Base-by-base conservation (phyloP, 2,113 vertebrate genomes). In the Boulengeromyrus knoepffleri region DNA sequence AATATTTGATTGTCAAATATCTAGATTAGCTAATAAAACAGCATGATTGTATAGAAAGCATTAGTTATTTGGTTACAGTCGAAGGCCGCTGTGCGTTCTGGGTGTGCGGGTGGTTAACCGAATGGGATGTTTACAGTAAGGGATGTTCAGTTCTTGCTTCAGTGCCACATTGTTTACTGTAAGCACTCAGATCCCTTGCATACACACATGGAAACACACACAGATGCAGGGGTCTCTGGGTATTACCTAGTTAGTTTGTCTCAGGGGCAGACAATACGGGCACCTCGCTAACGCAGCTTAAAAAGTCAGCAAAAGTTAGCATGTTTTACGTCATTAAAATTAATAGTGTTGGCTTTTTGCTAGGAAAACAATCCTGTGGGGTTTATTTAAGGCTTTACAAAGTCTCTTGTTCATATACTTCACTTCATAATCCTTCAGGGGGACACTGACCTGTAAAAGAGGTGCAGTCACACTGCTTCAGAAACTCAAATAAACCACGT, bases 91-190 rank as follows among this genome's bases (percentile, higher is more conserved):
- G 49, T n/a, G 70, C 5, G 10, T 86, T 53, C 12, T 46, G 85
- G 56, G 56, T 66, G 19, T 39, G 47, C 50, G 88, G 88, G 74
- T 88, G 85, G 12, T 36, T 88, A 47, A 92, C 92, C 90, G 85
- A 90, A 83, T 93, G 93, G 95, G 94, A 96, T 94, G 95, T 95
- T 95, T 94, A 95, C 88, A 91, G 49, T 46, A 13, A 21, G 80
- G 88, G 88, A 92, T 86, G 88, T 91, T 90, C 91, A 85, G 91
- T 95, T 94, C 93, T 94, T 93, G 93, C 89, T 90, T 85, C 50
- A 91, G 92, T 92, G 90, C 87, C 53, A 87, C 92, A 83, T 70
- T 94, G 92, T 94, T 95, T 94, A 92, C 94, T 91, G 83, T 83
- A 89, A 87, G 66, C 62, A 31, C 80, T 62, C 91, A 46, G 88